These are phyloP conservation scores for Pammene fasciana DNA, from an alignment of 2,888 invertebrate genomes.

Conservation along the genomic window DNA sequence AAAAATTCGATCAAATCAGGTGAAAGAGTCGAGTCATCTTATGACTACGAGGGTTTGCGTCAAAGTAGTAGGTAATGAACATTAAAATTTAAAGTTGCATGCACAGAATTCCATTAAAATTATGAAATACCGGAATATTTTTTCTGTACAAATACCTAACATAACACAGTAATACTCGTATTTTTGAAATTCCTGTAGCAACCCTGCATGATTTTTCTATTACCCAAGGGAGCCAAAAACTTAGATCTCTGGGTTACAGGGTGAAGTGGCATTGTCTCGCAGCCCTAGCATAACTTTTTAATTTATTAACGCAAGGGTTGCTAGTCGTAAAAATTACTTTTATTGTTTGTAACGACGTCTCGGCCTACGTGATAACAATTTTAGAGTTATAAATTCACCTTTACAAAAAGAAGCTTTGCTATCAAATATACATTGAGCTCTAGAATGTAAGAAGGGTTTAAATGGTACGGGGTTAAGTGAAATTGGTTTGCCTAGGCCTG, in stretches of 20 bases:
- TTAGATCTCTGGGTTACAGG: slow-evolving; percentile 71
- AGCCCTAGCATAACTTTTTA: slow-evolving; percentile 76
- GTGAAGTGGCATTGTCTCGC: slow-evolving; percentile 78
- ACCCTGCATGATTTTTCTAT: slow-evolving; percentile 56
- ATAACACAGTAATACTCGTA: no score
- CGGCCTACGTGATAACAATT: slow-evolving; percentile 82
- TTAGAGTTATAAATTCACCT: slow-evolving; percentile 72
- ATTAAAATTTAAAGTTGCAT: no score
- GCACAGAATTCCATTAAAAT: no score
- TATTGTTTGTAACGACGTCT: slow-evolving; percentile 82
- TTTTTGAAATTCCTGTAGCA: slow-evolving; percentile 40
- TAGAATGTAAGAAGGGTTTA: slow-evolving; percentile 23
- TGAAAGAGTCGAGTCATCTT: no score
- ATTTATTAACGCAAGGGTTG: slow-evolving; percentile 81
- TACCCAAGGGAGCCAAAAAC: slow-evolving; percentile 68
- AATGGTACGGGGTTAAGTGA: slow-evolving; percentile 44
- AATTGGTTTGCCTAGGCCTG: slow-evolving; percentile 51
- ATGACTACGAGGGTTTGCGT: no score
- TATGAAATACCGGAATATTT: no score
- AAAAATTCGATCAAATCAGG: no score
- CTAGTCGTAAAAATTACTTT: slow-evolving; percentile 82
- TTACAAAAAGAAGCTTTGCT: slow-evolving; percentile 56
- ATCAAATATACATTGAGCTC: slow-evolving; percentile 54
- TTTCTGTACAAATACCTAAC: not conserved
- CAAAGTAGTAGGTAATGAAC: no score